A percentile compares a stretch with the other conserved stretches of the same genome.
These are phyloP conservation scores for Arnoldichthys spilopterus DNA, from an alignment of 2,797 vertebrate species.

Conservation along the genomic window DNA sequence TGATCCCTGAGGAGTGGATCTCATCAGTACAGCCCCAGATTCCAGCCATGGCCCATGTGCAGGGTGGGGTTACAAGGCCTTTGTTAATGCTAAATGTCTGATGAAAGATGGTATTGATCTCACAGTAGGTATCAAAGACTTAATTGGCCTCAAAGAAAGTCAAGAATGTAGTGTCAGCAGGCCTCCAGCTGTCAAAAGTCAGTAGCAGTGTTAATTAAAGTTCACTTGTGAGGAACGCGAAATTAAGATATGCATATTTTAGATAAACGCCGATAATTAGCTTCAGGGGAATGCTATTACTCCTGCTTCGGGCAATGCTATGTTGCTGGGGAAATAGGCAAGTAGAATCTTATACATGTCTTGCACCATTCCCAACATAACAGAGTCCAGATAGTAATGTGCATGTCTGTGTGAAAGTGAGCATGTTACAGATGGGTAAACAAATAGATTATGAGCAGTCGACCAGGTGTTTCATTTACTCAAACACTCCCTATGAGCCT, in stretches of 20 bases:
- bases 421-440: constrained; percentile 29
- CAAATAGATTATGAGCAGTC: constrained; percentile 28
- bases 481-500: background rate
- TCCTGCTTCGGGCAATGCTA: background rate
- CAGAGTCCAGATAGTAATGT: background rate
- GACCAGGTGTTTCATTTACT: constrained; percentile 48
- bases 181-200: constrained; percentile 13
- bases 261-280: background rate
- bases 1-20: constrained; percentile 5
- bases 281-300: background rate
- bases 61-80: constrained; percentile 21
- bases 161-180: constrained; percentile 20
- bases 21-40: constrained; percentile 19
- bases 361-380: background rate
- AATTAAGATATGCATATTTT: constrained; percentile 3
- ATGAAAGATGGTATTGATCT: constrained; percentile 29
- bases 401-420: background rate
- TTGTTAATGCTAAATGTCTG: constrained; percentile 42
- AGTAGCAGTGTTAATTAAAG: constrained; percentile 21
- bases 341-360: background rate
- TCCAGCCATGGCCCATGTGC: background rate
- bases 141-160: constrained; percentile 36
- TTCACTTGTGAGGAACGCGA: background rate
- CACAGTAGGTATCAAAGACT: constrained; percentile 45
- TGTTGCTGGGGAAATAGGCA: background rate